Evolutionary conservation across 2,888 invertebrate species (phyloP), one percentile per base, ranked within the genome.

Genomic region (Ormyrus labotus): DNA sequence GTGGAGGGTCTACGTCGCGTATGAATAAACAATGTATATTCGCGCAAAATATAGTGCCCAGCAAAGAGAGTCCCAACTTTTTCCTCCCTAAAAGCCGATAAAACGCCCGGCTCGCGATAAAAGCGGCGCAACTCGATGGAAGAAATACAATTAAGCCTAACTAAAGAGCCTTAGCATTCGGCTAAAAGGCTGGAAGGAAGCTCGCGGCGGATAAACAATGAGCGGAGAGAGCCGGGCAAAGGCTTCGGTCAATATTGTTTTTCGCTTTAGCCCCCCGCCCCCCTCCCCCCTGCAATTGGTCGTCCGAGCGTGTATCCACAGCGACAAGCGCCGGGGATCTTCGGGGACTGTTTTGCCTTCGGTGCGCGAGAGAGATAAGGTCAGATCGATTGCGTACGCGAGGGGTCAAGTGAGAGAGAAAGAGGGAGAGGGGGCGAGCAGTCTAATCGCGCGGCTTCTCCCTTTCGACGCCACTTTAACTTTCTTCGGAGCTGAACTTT

Each of bases 211-310:
- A 63, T 8, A 51, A 47, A 61, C 48, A 47, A 13, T 34, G 51
- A 61, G 47, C 19, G 34, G 9, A 19, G 19, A 4, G 19, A 6
- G 10, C 51, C 51, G 57, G 34, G 6, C 67, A 65, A 67, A 75
- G 68, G 61, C 60, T 68, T 55, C 51, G 68, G 68, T 76, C 75
- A 76, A 76, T 76, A 76, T 68, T 76, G 60, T 68, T 76, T 53
- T 61, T 61, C 53, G 55, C 48, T 61, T 67, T 76, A 76, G 65
- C 50, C 51, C 19, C 19, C 19, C 0, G 0, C 19, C 19, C 19
- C 19, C 19, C 19, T 0, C 19, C 19, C 19, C 19, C 55, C 55
- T 55, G 45, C 67, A 60, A 60, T 60, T 51, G 74, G 67, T 75
- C 74, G 58, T 58, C 34, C 11, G 6, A 34, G 53, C 19, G 6